Percentiles rank a stretch among this genome's conserved stretches.
Conservation (phyloP, 2,888 invertebrate genomes). For the Zaprionus obscuricornis region DNA sequence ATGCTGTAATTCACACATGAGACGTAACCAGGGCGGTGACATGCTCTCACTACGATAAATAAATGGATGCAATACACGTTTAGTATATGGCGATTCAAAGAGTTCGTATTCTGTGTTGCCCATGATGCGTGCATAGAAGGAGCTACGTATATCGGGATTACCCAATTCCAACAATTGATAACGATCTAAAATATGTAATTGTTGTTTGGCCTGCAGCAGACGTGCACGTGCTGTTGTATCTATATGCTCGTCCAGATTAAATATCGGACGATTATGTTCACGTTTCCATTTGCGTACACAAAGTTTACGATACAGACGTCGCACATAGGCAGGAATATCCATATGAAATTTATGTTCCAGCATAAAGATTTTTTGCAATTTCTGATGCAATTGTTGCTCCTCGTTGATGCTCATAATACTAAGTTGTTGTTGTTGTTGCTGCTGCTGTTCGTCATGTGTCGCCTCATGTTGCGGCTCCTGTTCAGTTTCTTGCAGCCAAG, state of each 20-base stretch:
- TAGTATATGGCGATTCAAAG: conserved; percentile 89
- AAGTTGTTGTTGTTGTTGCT: conserved; percentile 50
- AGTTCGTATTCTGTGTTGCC: conserved; percentile 85
- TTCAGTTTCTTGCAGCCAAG: conserved; percentile 82
- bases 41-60: conserved; percentile 89
- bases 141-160: conserved; percentile 57
- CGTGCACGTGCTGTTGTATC: conserved; percentile 45
- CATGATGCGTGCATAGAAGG: conserved; percentile 84
- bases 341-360: conserved; percentile 65
- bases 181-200: conserved; percentile 79
- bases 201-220: conserved; percentile 28
- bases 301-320: conserved; percentile 86
- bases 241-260: conserved; percentile 85
- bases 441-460: conserved; percentile 40
- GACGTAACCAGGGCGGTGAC: conserved; percentile 88
- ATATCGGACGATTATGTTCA: conserved; percentile 85
- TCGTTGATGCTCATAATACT: conserved; percentile 80
- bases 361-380: conserved; percentile 72
- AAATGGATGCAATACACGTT: conserved; percentile 91
- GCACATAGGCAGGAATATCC: conserved; percentile 78
- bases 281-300: conserved; percentile 85
- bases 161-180: conserved; percentile 79
- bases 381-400: conserved; percentile 77
- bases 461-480: conserved; percentile 21
- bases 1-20: conserved; percentile 84